Conservation (phyloP, 1,140 invertebrate genomes). For the Tetramorium parvispinum region DNA sequence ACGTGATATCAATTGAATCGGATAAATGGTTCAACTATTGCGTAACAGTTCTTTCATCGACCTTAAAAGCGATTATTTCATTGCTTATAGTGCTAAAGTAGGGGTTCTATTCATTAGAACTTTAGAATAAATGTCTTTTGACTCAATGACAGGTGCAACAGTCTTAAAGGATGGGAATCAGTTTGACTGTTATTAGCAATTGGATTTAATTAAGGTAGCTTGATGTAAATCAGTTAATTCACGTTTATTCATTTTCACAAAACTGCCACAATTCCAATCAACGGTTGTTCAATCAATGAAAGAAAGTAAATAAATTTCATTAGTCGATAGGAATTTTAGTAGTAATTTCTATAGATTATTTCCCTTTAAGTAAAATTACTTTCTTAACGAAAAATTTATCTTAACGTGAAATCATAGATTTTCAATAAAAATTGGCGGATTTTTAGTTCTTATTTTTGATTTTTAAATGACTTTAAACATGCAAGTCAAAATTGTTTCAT, state of each 20-base stretch:
- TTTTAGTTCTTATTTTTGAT: not conserved
- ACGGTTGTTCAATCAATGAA: not conserved
- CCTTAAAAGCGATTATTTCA: conserved; percentile 20
- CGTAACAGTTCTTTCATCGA: conserved; percentile 24
- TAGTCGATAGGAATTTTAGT: not conserved
- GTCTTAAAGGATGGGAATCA: not conserved
- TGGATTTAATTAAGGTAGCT: not conserved
- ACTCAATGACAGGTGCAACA: not conserved
- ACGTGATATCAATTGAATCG: conserved; percentile 55
- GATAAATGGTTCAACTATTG: conserved; percentile 36
- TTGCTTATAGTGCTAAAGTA: not conserved
- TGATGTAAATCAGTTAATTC: not conserved
- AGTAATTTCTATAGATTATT: not conserved
- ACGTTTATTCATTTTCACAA: not conserved
- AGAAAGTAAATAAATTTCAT: not conserved
- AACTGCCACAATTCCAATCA: not conserved
- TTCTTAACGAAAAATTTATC: not conserved
- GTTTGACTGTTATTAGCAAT: not conserved
- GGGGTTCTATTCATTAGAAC: conserved; percentile 26
- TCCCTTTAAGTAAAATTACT: not conserved
- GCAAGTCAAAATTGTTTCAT: not conserved
- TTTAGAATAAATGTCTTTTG: not conserved
- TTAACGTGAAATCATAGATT: not conserved
- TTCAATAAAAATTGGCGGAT: not conserved
- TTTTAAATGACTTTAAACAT: not conserved